Base-by-base conservation (phyloP, 2,888 invertebrate species). In the Platerodrilus igneus region DNA sequence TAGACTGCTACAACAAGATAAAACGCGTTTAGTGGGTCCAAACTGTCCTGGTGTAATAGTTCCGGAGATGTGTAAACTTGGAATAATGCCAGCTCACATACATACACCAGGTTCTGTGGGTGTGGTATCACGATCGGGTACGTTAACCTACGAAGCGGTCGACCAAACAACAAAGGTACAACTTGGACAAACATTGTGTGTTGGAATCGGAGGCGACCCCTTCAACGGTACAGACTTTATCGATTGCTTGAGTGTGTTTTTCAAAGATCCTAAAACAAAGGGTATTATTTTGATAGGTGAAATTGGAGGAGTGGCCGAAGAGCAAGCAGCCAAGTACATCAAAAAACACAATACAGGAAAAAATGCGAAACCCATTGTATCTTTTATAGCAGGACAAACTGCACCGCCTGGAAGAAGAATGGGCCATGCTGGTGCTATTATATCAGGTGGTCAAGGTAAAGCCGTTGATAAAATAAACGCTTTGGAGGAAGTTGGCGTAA, bases 381-480 rank as follows among this genome's bases (percentile, higher is more conserved):
- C 93, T 4, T 99, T 97, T 69, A 96, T 99, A 66, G 97, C 97
- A 49, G 99, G 99, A 37, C 68, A 93, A 46, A 93, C 96, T 4
- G 97, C 97, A 6, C 97, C 97, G 13, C 94, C 95, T 14, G 96
- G 96, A 27, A 75, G 96, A 56, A 77, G 97, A 64, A 99, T 99
- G 97, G 97, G 99, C 15, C 97, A 99, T 68, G 97, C 99, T 35
- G 97, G 97, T 47, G 97, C 97, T 48, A 99, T 99, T 59, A 97
- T 99, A 63, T 90, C 95, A 0, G 95, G 96, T 14, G 96, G 97
- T 25, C 94, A 93, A 66, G 97, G 97, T 41, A 91, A 90, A 34
- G 96, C 96, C 39, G 81, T 84, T 68, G 94, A 92, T 63, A 97
- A 97, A 73, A 95, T 96, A 53, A 81, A 86, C 56, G 93, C 96